phyloP scores from a whole-genome alignment of 1,140 invertebrate genomes.

The Eulimnadia texana region DNA sequence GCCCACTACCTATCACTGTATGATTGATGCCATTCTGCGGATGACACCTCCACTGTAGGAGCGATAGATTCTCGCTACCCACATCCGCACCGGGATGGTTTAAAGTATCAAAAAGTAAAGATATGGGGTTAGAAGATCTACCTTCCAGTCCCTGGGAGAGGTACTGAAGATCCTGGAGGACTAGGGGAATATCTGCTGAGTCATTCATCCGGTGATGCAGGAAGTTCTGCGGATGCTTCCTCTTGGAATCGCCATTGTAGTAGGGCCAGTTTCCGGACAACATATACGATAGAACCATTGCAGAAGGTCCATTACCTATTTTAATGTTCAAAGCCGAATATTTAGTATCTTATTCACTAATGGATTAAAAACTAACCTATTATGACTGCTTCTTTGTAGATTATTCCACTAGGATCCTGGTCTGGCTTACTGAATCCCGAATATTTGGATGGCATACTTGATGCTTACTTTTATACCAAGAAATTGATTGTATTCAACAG shows the following conservation, averaged over 20 bases:
- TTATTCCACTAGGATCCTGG: no score
- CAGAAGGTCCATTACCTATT: not conserved
- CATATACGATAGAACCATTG: not conserved
- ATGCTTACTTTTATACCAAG: no score
- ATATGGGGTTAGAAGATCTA: slow-evolving; percentile 60
- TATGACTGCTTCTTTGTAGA: not conserved
- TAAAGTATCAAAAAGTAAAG: slow-evolving; percentile 58
- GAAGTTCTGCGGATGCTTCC: slow-evolving; percentile 24
- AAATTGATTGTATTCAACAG: no score
- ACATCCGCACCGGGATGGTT: slow-evolving; percentile 59
- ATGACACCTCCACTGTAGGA: slow-evolving; percentile 52
- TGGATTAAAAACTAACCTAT: not conserved
- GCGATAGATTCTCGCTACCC: no score
- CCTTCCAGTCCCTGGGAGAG: slow-evolving; percentile 55
- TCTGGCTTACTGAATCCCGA: no score
- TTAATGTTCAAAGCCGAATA: not conserved
- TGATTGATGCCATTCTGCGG: slow-evolving; percentile 49
- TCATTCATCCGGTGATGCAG: slow-evolving; percentile 53
- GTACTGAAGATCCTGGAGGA: slow-evolving; percentile 38
- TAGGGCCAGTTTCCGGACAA: slow-evolving; percentile 67
- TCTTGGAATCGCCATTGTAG: slow-evolving; percentile 40
- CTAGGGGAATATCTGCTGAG: slow-evolving; percentile 33
- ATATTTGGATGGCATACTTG: no score
- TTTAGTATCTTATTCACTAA: no score
- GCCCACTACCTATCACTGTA: slow-evolving; percentile 62